Evolutionary conservation across 2,113 vertebrate genomes (phyloP).

Genomic region (Neogobius melanostomus): DNA sequence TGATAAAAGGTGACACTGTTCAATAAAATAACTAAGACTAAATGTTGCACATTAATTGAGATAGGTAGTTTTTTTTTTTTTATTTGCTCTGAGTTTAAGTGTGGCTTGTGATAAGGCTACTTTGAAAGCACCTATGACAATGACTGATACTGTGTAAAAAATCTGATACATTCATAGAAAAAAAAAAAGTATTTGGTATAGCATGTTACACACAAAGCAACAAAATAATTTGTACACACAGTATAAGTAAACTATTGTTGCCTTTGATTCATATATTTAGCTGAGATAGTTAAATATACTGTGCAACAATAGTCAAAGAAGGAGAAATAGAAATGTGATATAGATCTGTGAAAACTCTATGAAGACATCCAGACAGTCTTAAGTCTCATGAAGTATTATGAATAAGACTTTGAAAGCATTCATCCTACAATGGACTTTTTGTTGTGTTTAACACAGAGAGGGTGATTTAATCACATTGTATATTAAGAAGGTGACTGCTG

Average conservation of each 20-base stretch:
- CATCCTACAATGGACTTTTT: not conserved
- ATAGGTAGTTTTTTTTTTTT: slow-evolving; percentile 45
- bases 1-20: slow-evolving; percentile 13
- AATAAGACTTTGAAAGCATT: too few relatives aligned
- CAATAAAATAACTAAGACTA: slow-evolving; percentile 5
- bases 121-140: slow-evolving; percentile 56
- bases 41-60: slow-evolving; percentile 19
- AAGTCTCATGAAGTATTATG: not conserved
- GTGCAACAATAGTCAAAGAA: not conserved
- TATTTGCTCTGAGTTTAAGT: slow-evolving; percentile 43
- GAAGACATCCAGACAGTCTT: not conserved
- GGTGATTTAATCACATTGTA: not conserved
- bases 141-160: slow-evolving; percentile 23
- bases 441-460: not conserved
- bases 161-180: slow-evolving; percentile 65
- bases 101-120: slow-evolving; percentile 50
- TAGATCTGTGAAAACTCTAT: not conserved
- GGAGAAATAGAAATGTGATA: not conserved
- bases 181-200: slow-evolving; percentile 71
- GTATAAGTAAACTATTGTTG: slow-evolving; percentile 52
- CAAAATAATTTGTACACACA: slow-evolving; percentile 49
- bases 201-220: slow-evolving; percentile 56
- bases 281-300: slow-evolving; percentile 24
- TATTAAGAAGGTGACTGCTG: not conserved
- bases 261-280: slow-evolving; percentile 47